A percentile compares a stretch with the other conserved stretches of the same genome.
phyloP scores from a whole-genome alignment of 2,888 invertebrate species.

The Deroplatys truncata region DNA sequence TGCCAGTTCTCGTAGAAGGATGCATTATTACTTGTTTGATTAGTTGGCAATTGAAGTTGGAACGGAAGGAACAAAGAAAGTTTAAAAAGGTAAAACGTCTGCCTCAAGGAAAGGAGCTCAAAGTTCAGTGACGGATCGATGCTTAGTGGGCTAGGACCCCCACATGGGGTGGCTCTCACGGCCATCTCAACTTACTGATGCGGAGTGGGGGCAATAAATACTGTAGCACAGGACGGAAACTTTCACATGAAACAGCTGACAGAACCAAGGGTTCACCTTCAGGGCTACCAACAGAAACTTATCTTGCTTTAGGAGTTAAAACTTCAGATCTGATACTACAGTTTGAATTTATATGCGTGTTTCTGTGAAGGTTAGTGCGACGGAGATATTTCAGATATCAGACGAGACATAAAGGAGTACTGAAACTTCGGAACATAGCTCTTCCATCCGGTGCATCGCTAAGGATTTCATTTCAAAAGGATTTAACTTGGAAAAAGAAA shows the following conservation, averaged over 20 bases:
- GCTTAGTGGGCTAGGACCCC: not conserved
- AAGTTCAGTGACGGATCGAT: not conserved
- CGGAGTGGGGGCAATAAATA: not conserved
- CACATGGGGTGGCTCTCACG: not conserved
- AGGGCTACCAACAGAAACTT: not conserved
- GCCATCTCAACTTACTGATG: not conserved
- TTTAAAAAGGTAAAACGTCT: not conserved
- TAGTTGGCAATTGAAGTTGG: not conserved
- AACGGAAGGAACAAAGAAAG: not conserved
- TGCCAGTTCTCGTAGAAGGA: not conserved
- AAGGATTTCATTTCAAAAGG: not conserved
- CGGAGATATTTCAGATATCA: not conserved
- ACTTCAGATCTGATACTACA: not conserved
- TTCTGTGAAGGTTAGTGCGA: not conserved
- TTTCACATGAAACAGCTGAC: constrained; percentile 8
- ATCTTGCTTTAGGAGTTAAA: not conserved
- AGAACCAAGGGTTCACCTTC: not conserved
- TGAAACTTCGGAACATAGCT: not conserved
- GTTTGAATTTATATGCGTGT: not conserved
- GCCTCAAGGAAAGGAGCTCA: not conserved
- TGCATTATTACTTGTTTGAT: not conserved
- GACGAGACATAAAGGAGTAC: not conserved
- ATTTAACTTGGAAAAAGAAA: not conserved
- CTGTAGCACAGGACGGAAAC: not conserved
- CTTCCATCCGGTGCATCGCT: not conserved